Evolutionary conservation across 2,113 vertebrate species (phyloP).

Genomic region (Microtus montanus): DNA sequence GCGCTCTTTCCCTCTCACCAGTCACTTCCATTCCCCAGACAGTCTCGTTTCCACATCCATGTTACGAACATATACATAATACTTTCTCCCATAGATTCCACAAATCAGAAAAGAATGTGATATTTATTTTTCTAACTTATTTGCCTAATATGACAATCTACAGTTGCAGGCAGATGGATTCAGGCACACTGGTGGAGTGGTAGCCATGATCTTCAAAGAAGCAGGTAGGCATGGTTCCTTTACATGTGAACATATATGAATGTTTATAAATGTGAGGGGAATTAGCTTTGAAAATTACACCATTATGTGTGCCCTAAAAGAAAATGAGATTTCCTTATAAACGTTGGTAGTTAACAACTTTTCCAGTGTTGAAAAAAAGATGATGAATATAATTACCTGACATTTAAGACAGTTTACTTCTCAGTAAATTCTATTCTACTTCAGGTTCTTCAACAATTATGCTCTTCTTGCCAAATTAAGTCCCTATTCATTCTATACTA

Average conservation of each 20-base stretch:
- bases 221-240: background rate
- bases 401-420: background rate
- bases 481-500: background rate
- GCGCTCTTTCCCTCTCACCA: background rate
- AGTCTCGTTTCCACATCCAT: background rate
- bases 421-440: constrained; percentile 37
- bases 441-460: constrained; percentile 49
- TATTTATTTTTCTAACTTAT: background rate
- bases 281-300: background rate
- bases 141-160: background rate
- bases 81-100: background rate
- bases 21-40: background rate
- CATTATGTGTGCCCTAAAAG: background rate
- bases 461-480: constrained; percentile 12
- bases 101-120: background rate
- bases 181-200: background rate
- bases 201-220: background rate
- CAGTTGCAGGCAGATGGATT: background rate
- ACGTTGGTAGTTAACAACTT: background rate
- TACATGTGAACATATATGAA: background rate
- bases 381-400: constrained; percentile 51
- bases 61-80: background rate
- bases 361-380: constrained; percentile 29
- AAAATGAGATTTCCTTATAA: background rate
- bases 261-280: background rate